Evolutionary conservation across 2,113 vertebrate genomes (phyloP), one percentile per base, ranked within the genome.

Genomic region (Macrotis lagotis): DNA sequence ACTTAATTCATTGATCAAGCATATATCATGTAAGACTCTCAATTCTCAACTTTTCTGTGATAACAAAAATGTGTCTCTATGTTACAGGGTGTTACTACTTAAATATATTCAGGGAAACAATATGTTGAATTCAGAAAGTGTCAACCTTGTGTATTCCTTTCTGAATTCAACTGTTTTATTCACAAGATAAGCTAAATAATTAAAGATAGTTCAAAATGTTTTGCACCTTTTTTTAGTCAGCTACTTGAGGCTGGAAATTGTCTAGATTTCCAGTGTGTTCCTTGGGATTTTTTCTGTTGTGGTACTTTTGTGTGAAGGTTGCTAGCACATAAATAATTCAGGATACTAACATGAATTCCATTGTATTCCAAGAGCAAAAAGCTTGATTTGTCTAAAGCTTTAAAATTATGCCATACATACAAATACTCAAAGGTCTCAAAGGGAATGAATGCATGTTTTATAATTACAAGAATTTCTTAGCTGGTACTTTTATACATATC

Each of bases 291-390:
- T 94, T 94, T 97, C 97, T 90, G 74, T 92, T 93, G 51, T 95
- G 51, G 55, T 95, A 47, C 92, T 91, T 96, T 98, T 97, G 96
- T 96, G 1, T 96, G 97, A 98, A 96, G 97, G 97, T 97, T 90
- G 3, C 92, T 98, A 97, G 95, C 94, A 96, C 98, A 98, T 97
- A 98, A 98, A 98, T 97, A 98, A 98, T 98, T 98, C 97, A 98
- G 91, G 92, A 97, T 97, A 97, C 97, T 94, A 97, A 96, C 95
- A 97, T 96, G 97, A 94, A 96, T 93, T 97, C 94, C 93, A 97
- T 98, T 98, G 93, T 97, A 98, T 95, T 98, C 92, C 0, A 0
- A 90, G 95, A 97, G 97, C 95, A 98, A 96, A 92, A 96, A 98
- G 97, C 97, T 89, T 93, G 26, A 47, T n/a, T 51, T 96, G 92